A percentile compares a stretch with the other conserved stretches of the same genome.
phyloP scores from a whole-genome alignment of 1,140 invertebrate genomes.

The Drosophila rhopaloa region DNA sequence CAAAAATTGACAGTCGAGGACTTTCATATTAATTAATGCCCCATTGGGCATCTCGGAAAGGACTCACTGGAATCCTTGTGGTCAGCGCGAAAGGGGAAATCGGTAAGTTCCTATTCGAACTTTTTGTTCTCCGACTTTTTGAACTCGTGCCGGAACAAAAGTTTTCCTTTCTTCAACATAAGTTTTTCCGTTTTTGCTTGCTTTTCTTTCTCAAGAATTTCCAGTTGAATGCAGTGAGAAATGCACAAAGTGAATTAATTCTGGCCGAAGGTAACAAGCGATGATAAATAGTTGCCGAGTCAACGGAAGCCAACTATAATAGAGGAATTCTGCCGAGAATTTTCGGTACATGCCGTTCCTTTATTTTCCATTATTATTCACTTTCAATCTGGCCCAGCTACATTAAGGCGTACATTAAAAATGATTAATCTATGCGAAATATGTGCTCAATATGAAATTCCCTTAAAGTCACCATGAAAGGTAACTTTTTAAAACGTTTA shows the following conservation, averaged over 20 bases:
- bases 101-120: constrained; percentile 19
- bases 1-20: constrained; percentile 40
- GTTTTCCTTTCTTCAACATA: constrained; percentile 18
- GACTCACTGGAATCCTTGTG: constrained; percentile 8
- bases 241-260: constrained; percentile 51
- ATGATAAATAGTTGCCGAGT: constrained; percentile 48
- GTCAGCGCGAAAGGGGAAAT: constrained; percentile 20
- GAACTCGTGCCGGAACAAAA: constrained; percentile 38
- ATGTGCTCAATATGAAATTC: not conserved
- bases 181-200: constrained; percentile 10
- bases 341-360: constrained; percentile 1
- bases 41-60: constrained; percentile 35
- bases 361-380: constrained; percentile 14
- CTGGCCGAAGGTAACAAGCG: constrained; percentile 34
- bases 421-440: constrained; percentile 13
- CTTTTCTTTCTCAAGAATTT: constrained; percentile 12
- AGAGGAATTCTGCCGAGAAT: not conserved
- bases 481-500: not conserved
- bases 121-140: constrained; percentile 23
- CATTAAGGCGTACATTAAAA: not conserved
- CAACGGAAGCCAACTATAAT: constrained; percentile 11
- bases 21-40: constrained; percentile 43
- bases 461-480: not conserved
- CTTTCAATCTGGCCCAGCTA: not conserved
- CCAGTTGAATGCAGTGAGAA: constrained; percentile 28